These are phyloP conservation scores for Hyaena hyaena DNA, from an alignment of 2,113 vertebrate genomes.

Conservation along the genomic window DNA sequence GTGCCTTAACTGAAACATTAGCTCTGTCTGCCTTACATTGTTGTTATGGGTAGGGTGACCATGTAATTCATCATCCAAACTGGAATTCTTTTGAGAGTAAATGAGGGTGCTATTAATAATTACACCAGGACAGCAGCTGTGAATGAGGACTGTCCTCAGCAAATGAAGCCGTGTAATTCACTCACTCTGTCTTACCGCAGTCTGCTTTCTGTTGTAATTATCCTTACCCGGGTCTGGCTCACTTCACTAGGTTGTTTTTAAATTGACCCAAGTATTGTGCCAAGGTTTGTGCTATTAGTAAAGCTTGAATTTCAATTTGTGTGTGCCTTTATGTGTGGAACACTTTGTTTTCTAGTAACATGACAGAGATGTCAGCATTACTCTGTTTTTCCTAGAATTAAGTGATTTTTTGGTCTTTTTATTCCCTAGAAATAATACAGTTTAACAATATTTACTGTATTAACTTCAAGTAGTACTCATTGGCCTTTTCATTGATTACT, in stretches of 20 bases:
- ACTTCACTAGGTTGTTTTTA: slow-evolving; percentile 11
- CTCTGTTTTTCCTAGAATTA: neutral
- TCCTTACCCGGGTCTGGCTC: neutral
- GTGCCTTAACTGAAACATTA: neutral
- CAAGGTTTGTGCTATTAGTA: slow-evolving; percentile 40
- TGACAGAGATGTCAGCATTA: neutral
- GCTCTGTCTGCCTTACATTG: neutral
- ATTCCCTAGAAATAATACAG: slow-evolving; percentile 13
- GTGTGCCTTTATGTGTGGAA: neutral
- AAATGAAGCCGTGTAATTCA: neutral
- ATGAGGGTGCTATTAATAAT: slow-evolving; percentile 27
- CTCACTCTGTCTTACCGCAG: neutral
- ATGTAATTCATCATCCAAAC: slow-evolving; percentile 1
- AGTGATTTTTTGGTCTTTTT: neutral
- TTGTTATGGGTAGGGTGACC: neutral
- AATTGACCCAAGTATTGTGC: slow-evolving; percentile 20
- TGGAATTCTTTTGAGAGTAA: neutral
- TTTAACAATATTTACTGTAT: slow-evolving; percentile 24
- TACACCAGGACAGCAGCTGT: neutral
- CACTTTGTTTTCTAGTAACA: slow-evolving; percentile 39
- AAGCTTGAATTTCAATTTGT: neutral
- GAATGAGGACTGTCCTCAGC: neutral
- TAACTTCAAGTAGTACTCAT: slow-evolving; percentile 6
- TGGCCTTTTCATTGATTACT: neutral
- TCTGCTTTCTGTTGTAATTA: neutral